Evolutionary conservation across 1,140 invertebrate genomes (phyloP).

Genomic region (Heliconius himera): DNA sequence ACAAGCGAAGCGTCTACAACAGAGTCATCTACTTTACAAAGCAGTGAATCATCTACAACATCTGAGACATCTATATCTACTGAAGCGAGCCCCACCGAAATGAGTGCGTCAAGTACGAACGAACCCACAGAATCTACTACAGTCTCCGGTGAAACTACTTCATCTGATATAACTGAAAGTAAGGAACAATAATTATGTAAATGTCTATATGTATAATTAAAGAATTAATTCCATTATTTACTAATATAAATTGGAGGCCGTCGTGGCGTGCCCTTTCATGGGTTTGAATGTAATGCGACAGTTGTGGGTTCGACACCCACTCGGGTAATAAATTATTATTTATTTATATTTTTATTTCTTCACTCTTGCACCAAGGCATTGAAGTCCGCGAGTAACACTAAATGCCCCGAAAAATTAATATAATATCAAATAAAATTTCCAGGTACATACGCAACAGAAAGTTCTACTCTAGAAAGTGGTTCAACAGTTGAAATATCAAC

Average conservation of each 20-base stretch:
- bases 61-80: conserved; percentile 6
- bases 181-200: neutral
- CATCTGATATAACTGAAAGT: conserved; percentile 20
- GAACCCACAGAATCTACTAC: conserved; percentile 19
- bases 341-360: neutral
- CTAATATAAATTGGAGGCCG: too few species aligned
- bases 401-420: too few species aligned
- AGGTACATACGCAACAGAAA: conserved; percentile 18
- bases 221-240: too few species aligned
- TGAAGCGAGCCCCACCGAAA: conserved; percentile 18
- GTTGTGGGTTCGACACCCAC: too few species aligned
- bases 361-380: too few species aligned
- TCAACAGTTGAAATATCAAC: conserved; percentile 7
- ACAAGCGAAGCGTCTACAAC: neutral
- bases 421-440: neutral
- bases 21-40: conserved; percentile 10
- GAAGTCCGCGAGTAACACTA: too few species aligned
- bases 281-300: too few species aligned
- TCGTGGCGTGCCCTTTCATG: too few species aligned
- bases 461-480: neutral
- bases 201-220: neutral
- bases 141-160: neutral
- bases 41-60: conserved; percentile 18
- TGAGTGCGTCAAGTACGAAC: conserved; percentile 11
- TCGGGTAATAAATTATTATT: neutral